Base-by-base conservation (phyloP, 2,797 vertebrate species). In the Mormyrus proboscirostris region DNA sequence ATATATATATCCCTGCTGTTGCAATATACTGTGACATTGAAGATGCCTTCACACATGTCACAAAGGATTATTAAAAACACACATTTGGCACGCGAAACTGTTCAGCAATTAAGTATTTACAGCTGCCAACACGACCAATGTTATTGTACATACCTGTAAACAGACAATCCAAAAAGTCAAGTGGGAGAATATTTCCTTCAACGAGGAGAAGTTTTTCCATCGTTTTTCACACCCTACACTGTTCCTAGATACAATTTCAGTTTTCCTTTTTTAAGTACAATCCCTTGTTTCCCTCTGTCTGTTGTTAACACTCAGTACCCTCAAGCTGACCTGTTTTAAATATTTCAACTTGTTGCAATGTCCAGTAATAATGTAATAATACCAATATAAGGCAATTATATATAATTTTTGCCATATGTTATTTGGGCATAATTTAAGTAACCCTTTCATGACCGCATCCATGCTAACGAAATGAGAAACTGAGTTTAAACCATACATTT, bases 1-100 rank as follows among this genome's bases (percentile, higher is more conserved):
- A 33, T 33, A 33, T 33, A 33, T 33, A 88, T 55, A 38, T 91
- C 84, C 90, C 88, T 89, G 89, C 89, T 89, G 76, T 86, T 87
- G 83, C 89, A 83, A 22, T 85, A 83, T 89, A 85, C 49, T 89
- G 50, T 44, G 51, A 79, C 25, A 44, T 59, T 49, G 57, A 19
- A 10, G 4, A 38, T n/a, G 25, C 76, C 19, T 79, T 59, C 53
- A 89, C 8, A 44, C 51, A 83, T 33, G 69, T 51, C 16, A 38
- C 62, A 16, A 55, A 83, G 14, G 50, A 55, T 83, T 50, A 85
- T 89, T 62, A 57, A 57, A 57, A 85, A 59, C 14, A 29, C 19
- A 59, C 53, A 1, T 47, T 89, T 59, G 16, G 14, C 53, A 87
- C 29, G 6, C 1, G 33, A 87, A 86, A 22, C 12, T 49, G 44